Conservation (phyloP, 1,140 invertebrate species). For the Heterodera schachtii region DNA sequence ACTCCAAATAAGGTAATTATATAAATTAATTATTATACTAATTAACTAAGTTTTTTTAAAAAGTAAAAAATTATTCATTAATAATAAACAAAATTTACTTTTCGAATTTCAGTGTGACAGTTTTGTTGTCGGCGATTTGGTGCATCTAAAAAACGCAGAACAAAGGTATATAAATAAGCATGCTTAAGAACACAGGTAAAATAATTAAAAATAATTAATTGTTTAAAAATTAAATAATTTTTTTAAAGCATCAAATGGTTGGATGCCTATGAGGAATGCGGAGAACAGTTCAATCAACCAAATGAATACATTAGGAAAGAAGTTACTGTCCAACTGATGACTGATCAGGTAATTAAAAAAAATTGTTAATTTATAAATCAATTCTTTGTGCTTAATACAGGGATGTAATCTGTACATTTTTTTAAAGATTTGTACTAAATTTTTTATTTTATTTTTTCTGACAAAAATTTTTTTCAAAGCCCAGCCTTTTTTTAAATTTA, state of each 20-base stretch:
- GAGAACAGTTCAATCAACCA: conserved; percentile 4
- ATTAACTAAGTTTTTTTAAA: no score
- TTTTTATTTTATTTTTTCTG: no score
- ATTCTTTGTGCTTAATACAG: no score
- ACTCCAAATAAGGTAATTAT: not conserved
- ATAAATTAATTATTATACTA: no score
- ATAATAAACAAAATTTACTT: not conserved
- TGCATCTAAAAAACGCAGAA: not conserved
- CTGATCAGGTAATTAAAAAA: not conserved
- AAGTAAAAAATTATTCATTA: no score
- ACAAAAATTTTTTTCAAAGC: no score
- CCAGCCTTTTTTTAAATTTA: no score
- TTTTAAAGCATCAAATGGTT: conserved; percentile 10
- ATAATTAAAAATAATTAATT: not conserved
- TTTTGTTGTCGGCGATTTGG: not conserved
- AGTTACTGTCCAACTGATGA: conserved; percentile 5
- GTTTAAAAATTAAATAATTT: not conserved
- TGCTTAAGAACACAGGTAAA: not conserved
- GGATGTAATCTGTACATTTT: no score
- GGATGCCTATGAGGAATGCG: conserved; percentile 27
- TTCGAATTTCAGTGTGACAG: not conserved
- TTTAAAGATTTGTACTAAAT: no score
- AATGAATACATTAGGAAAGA: conserved; percentile 25
- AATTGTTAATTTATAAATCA: no score
- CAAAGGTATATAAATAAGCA: not conserved